Evolutionary conservation across 2,888 invertebrate genomes (phyloP), one percentile per base, ranked within the genome.

Genomic region (Lithophane semibrunnea): DNA sequence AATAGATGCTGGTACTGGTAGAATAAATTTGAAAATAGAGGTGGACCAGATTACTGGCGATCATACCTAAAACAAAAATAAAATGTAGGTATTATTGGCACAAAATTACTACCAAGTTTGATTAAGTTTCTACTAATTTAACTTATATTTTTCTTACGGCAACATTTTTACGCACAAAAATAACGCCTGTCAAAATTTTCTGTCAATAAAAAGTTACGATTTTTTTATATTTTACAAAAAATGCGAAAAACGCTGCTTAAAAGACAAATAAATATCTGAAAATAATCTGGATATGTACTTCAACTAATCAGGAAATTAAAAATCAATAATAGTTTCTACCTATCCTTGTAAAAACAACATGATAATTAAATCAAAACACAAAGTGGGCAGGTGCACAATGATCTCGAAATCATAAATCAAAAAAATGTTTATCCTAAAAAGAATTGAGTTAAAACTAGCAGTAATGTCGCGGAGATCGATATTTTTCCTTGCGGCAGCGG

Each of bases 401-500:
- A 56, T 69, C 47, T 4, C 65, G 54, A 83, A 87, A 82, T 79
- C 67, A 84, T 89, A 86, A 88, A 85, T 86, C 65, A 87, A 84
- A 86, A 83, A 77, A 82, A 77, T 85, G 75, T 75, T 74, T 82
- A 72, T 73, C 72, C 71, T 86, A 58, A 52, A 66, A 44, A 75
- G 66, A 73, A 74, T 69, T 80, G 76, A 77, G 60, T 37, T 66
- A 4, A 73, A 47, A 37, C 49, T 37, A 66, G 71, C 73, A 83
- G 86, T 78, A 80, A 96, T 96, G 96, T 93, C 94, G 75, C 93
- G 96, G 3, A 93, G 92, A 88, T 92, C 93, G n/a, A 88, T 96
- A 86, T 94, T 96, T 85, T 77, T 96, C 65, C 85, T 96, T 21
- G 93, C 93, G 10, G 93, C 93, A 24, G 91, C 92, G 18, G 92